Evolutionary conservation across 2,113 vertebrate genomes (phyloP).

Genomic region (Brachypteracias leptosomus): DNA sequence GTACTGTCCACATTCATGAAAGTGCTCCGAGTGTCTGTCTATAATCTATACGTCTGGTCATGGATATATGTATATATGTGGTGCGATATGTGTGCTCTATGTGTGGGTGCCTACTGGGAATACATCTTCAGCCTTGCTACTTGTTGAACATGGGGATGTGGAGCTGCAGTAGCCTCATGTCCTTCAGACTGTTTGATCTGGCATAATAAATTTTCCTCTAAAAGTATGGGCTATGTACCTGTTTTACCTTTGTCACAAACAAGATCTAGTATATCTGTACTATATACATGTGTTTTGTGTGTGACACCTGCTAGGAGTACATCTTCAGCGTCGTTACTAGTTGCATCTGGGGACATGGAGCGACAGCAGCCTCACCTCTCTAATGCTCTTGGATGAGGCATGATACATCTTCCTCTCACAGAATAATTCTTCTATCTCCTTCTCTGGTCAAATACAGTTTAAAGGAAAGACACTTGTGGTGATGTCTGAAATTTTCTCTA

Average conservation of each 20-base stretch:
- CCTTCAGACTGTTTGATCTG: neutral
- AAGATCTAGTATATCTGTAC: neutral
- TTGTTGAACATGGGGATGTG: accelerated
- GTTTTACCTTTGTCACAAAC: neutral
- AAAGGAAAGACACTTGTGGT: neutral
- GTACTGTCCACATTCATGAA: accelerated
- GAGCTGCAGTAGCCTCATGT: neutral
- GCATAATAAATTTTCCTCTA: neutral
- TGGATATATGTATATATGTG: neutral
- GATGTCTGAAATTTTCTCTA: neutral
- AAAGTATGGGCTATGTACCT: neutral
- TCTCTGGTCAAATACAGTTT: neutral
- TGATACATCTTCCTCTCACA: neutral
- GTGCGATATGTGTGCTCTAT: neutral
- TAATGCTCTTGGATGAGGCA: neutral
- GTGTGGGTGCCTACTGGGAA: neutral
- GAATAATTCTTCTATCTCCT: neutral
- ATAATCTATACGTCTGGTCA: neutral
- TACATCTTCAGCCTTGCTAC: neutral
- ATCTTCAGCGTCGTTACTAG: neutral
- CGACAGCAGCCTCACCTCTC: neutral
- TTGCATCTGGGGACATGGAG: neutral
- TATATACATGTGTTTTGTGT: neutral
- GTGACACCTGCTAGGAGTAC: neutral
- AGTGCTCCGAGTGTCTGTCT: neutral